Conservation (phyloP, 1,140 invertebrate genomes). For the Bombus consobrinus region DNA sequence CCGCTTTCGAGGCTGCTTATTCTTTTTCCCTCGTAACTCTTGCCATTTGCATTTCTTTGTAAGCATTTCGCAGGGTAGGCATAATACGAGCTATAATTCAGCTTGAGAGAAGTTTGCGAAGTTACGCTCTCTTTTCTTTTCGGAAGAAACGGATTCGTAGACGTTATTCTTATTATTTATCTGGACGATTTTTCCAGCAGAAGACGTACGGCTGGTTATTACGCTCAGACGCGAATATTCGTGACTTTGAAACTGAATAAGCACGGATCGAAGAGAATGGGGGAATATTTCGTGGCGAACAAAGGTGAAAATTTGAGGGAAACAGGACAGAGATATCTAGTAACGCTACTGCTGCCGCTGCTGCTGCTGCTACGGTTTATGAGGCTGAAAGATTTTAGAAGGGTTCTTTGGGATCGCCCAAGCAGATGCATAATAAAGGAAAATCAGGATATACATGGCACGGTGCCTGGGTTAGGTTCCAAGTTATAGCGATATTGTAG, state of each 20-base stretch:
- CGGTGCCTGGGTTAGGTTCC: not conserved
- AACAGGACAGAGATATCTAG: constrained; percentile 2
- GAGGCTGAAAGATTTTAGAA: constrained; percentile 42
- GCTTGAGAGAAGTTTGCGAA: constrained; percentile 13
- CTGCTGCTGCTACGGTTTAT: constrained; percentile 27
- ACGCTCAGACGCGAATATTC: constrained; percentile 56
- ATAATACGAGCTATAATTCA: constrained; percentile 1
- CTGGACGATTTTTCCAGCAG: constrained; percentile 50
- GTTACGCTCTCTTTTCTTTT: not conserved
- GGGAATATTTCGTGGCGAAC: constrained; percentile 1
- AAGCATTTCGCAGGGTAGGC: not conserved
- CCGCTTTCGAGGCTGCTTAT: not conserved
- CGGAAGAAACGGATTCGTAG: not conserved
- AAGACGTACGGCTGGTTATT: constrained; percentile 49
- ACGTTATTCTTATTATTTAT: constrained; percentile 62
- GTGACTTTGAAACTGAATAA: constrained; percentile 62
- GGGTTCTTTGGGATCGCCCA: constrained; percentile 12
- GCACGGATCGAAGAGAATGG: not conserved
- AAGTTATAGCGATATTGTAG: not conserved
- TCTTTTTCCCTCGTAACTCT: not conserved
- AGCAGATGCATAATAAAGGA: constrained; percentile 25
- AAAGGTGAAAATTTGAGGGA: constrained; percentile 15
- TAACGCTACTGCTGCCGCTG: not conserved
- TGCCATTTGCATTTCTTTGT: not conserved
- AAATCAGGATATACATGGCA: not conserved